These are phyloP conservation scores for Leucophora obtusa DNA, from an alignment of 2,888 invertebrate species.

Conservation along the genomic window DNA sequence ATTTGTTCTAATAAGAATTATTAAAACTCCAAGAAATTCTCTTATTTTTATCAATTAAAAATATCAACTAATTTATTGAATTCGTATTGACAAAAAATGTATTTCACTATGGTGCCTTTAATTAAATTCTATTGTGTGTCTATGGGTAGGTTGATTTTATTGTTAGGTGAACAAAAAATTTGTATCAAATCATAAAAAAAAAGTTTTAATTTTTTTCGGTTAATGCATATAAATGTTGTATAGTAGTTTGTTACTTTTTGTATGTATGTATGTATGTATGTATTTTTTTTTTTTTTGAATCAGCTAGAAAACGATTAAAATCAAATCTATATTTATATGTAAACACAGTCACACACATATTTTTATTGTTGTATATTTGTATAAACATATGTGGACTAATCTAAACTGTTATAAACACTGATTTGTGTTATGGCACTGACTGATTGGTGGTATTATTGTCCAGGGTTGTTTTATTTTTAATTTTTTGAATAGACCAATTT, in stretches of 20 bases:
- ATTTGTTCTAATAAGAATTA: too few species aligned
- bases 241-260: not conserved
- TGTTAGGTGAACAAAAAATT: not conserved
- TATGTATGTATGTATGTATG: not conserved
- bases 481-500: too few species aligned
- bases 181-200: slow-evolving; percentile 5
- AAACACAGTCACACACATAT: not conserved
- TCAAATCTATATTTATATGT: slow-evolving; percentile 17
- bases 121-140: not conserved
- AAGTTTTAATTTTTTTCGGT: not conserved
- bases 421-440: not conserved
- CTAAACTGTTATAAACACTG: slow-evolving; percentile 6
- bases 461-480: not conserved
- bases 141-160: not conserved
- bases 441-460: not conserved
- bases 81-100: not conserved
- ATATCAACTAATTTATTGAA: too few species aligned
- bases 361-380: too few species aligned
- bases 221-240: not conserved
- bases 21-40: too few species aligned
- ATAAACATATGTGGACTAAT: not conserved
- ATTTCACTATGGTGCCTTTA: not conserved
- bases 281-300: slow-evolving; percentile 16
- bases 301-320: slow-evolving; percentile 34
- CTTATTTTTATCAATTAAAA: too few species aligned